phyloP scores from a whole-genome alignment of 2,797 vertebrate species.

The Halcyon badia region DNA sequence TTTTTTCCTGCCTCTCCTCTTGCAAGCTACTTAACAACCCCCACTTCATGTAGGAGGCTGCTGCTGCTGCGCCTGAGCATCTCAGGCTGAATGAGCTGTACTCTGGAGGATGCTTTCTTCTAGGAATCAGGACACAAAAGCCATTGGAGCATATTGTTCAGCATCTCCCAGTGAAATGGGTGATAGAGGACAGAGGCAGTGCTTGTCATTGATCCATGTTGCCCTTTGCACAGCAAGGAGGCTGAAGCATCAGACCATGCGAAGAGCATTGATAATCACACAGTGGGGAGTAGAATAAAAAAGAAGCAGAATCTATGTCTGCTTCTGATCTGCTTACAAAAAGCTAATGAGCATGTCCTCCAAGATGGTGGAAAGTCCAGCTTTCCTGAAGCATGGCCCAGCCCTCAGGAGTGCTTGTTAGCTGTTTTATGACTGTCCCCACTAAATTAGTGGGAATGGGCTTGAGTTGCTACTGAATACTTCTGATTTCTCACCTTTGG shows the following conservation, averaged over 20 bases:
- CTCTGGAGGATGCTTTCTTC: constrained; percentile 39
- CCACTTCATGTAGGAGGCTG: constrained; percentile 25
- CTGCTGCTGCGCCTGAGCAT: neutral
- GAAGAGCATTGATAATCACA: neutral
- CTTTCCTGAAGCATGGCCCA: neutral
- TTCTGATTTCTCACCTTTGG: neutral
- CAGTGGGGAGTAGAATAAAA: neutral
- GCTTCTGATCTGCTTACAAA: neutral
- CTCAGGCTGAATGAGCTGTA: neutral
- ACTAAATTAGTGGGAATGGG: neutral
- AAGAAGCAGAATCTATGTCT: neutral
- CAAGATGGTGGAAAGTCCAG: neutral
- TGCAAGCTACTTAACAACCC: constrained; percentile 38
- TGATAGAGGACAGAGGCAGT: neutral
- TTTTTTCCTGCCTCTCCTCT: constrained; percentile 13
- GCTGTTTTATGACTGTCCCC: neutral
- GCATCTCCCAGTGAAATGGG: neutral
- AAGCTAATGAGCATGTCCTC: neutral
- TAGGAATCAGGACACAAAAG: constrained; percentile 45
- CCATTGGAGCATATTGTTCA: fast-evolving
- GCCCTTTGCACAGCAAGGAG: neutral
- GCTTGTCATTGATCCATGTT: neutral
- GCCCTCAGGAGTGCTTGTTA: neutral
- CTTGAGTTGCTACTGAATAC: neutral
- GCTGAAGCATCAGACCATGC: neutral